These are phyloP conservation scores for Ennomos quercinarius DNA, from an alignment of 2,888 invertebrate genomes.

Conservation along the genomic window DNA sequence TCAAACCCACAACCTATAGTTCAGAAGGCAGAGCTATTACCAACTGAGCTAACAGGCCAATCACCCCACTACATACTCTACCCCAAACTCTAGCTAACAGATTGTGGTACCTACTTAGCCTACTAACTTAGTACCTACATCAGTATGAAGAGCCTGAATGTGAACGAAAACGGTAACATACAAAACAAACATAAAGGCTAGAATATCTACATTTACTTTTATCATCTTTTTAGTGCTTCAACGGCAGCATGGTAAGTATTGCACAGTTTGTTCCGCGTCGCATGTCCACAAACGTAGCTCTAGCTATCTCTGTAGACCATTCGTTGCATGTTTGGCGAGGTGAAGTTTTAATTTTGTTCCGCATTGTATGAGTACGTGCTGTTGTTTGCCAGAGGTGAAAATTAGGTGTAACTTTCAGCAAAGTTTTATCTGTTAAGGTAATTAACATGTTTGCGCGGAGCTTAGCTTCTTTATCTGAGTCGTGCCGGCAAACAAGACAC, in stretches of 20 bases:
- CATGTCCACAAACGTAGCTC: constrained; percentile 9
- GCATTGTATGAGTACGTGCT: constrained; percentile 19
- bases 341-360: constrained; percentile 33
- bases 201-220: too few relatives aligned
- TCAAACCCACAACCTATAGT: too few relatives aligned
- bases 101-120: too few relatives aligned
- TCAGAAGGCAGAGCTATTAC: too few relatives aligned
- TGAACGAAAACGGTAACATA: too few relatives aligned
- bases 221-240: too few relatives aligned
- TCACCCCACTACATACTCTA: too few relatives aligned
- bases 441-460: constrained; percentile 30
- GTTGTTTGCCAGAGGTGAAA: constrained; percentile 31
- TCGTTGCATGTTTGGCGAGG: constrained; percentile 25
- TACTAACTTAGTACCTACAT: too few relatives aligned
- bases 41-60: too few relatives aligned
- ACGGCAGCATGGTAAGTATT: not conserved
- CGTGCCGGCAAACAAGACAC: constrained; percentile 13
- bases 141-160: too few relatives aligned
- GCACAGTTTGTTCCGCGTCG: constrained; percentile 5
- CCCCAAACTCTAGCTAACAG: too few relatives aligned
- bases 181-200: too few relatives aligned
- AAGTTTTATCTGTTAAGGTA: constrained; percentile 33
- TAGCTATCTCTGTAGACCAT: constrained; percentile 13
- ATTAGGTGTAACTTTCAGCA: constrained; percentile 32
- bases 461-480: constrained; percentile 23